Conservation (phyloP, 2,797 vertebrate species). For the Sebastes matsubarae region DNA sequence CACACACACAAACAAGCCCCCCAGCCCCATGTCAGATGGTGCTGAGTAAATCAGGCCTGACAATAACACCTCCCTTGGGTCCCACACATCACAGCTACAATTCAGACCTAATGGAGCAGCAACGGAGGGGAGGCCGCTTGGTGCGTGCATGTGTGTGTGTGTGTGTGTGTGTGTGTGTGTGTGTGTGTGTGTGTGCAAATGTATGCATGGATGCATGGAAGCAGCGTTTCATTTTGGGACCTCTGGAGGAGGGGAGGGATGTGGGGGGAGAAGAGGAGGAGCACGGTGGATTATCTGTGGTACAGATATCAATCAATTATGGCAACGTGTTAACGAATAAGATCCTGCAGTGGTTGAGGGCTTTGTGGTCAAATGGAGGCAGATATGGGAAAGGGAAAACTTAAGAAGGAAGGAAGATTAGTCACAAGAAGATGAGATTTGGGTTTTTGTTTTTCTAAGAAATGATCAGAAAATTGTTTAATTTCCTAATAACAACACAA, state of each 20-base stretch:
- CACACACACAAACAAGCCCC: slow-evolving; percentile 2
- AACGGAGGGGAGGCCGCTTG: slow-evolving; percentile 56
- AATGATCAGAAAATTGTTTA: background rate
- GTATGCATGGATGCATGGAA: slow-evolving; percentile 39
- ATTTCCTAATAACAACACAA: background rate
- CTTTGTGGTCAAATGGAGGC: background rate
- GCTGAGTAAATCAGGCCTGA: slow-evolving; percentile 91
- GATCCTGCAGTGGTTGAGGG: slow-evolving; percentile 31
- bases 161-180: background rate
- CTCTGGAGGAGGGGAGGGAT: slow-evolving; percentile 21
- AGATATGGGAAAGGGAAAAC: background rate
- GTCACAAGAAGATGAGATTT: background rate
- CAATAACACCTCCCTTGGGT: slow-evolving; percentile 92
- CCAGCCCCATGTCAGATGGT: slow-evolving; percentile 85
- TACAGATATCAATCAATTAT: slow-evolving; percentile 75
- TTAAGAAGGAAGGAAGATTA: background rate
- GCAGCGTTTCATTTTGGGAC: slow-evolving; percentile 51
- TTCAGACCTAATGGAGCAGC: slow-evolving; percentile 93
- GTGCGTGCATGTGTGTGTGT: slow-evolving; percentile 21
- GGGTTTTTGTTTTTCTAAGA: background rate
- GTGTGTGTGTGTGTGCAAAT: slow-evolving; percentile 28
- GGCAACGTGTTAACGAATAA: slow-evolving; percentile 67
- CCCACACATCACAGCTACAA: slow-evolving; percentile 90
- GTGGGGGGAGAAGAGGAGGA: background rate
- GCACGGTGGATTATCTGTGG: slow-evolving; percentile 54